A percentile compares a stretch with the other conserved stretches of the same genome.
Evolutionary conservation across 2,797 vertebrate genomes (phyloP).

Genomic region (Columba guinea): DNA sequence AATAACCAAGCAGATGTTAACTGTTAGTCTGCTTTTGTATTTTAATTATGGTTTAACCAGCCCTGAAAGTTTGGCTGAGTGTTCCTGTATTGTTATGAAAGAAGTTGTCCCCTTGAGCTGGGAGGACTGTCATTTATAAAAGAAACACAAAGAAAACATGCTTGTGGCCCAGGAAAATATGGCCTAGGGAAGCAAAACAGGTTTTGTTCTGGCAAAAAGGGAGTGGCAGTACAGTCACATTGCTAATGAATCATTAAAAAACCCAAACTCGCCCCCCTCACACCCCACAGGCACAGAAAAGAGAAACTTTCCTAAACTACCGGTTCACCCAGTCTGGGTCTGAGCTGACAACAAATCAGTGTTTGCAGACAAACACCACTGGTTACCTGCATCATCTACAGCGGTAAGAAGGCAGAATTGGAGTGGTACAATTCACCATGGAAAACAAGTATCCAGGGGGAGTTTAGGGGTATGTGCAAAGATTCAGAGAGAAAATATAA

Average conservation of each 20-base stretch:
- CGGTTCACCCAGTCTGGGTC: neutral
- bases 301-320: neutral
- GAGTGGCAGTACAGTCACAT: neutral
- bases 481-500: neutral
- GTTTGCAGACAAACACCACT: neutral
- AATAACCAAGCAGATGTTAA: neutral
- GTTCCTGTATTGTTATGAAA: neutral
- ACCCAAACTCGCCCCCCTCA: neutral
- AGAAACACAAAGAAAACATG: neutral
- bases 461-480: neutral
- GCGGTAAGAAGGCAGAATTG: neutral
- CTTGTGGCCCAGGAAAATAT: neutral
- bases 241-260: neutral
- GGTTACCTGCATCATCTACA: neutral
- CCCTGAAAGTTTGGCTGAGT: neutral
- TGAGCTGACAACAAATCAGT: neutral
- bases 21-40: neutral
- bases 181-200: slow-evolving; percentile 35
- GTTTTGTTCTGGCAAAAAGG: slow-evolving; percentile 18
- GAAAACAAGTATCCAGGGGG: neutral
- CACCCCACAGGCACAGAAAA: neutral
- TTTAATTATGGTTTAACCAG: neutral
- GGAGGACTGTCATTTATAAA: neutral
- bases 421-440: fast-evolving
- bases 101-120: neutral